phyloP scores from a whole-genome alignment of 2,797 vertebrate species.

The Anabacerthia variegaticeps region DNA sequence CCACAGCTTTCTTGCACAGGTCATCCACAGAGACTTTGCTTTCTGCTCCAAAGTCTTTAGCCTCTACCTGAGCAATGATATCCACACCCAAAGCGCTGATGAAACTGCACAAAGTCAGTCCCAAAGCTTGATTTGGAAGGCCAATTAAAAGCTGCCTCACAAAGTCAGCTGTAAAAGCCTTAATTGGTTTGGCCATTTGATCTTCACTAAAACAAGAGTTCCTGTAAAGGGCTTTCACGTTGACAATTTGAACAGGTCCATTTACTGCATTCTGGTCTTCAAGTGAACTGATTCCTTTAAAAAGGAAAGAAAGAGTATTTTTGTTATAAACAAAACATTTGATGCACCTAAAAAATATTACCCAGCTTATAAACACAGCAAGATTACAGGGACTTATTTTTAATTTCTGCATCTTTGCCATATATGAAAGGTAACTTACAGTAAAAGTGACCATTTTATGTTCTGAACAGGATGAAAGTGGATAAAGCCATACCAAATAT shows the following conservation, averaged over 20 bases:
- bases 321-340: not conserved
- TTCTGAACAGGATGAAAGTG: not conserved
- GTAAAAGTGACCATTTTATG: not conserved
- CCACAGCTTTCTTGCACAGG: slow-evolving; percentile 93
- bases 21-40: slow-evolving; percentile 96
- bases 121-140: slow-evolving; percentile 91
- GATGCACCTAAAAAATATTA: not conserved
- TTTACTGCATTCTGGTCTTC: slow-evolving; percentile 89
- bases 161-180: slow-evolving; percentile 96
- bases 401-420: not conserved
- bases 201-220: slow-evolving; percentile 91
- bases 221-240: slow-evolving; percentile 87
- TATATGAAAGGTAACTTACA: not conserved
- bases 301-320: not conserved
- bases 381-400: not conserved
- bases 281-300: slow-evolving; percentile 76
- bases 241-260: slow-evolving; percentile 87
- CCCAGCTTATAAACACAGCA: not conserved
- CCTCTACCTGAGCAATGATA: slow-evolving; percentile 92
- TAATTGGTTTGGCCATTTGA: slow-evolving; percentile 96
- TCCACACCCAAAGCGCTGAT: slow-evolving; percentile 92
- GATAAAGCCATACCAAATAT: not conserved
- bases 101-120: slow-evolving; percentile 92
- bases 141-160: slow-evolving; percentile 95
- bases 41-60: slow-evolving; percentile 96